Evolutionary conservation across 2,888 invertebrate genomes (phyloP), one percentile per base, ranked within the genome.

Genomic region (Boloria selene): DNA sequence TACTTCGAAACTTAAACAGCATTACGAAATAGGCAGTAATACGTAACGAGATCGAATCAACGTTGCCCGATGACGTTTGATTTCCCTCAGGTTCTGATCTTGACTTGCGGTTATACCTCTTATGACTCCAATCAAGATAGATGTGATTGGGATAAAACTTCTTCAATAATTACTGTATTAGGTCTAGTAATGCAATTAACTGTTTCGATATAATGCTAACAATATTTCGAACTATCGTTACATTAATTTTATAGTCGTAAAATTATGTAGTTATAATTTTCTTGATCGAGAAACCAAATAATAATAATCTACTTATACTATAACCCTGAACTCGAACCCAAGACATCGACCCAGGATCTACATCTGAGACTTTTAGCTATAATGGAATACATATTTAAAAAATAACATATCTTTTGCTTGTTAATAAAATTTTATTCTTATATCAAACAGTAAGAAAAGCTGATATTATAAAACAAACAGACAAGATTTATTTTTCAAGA

Each of bases 31-130:
- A 59, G 47, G 77, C 70, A 72, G 77, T 81, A 66, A 84, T 82
- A 80, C 77, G 75, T 78, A 77, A 79, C 81, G 80, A 77, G 79
- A 73, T 77, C 77, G 75, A 79, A 80, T 80, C 78, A 80, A 74
- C 75, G 74, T 72, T 65, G 71, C 68, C 68, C 63, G 70, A 72
- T 73, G 67, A 68, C 61, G 59, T 67, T 31, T 67, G 69, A 69
- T 69, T 69, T 69, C 69, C 69, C 69, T 42, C 44, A 61, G 67
- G 69, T 54, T 59, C 65, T 45, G 47, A 67, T 61, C 64, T 67
- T 62, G 65, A 69, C 62, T 64, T 75, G 73, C 71, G 72, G 70
- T 75, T 64, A 64, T 77, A 75, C 79, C 75, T 78, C 31, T 74
- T 85, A 59, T 52, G 61, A 45, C 53, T 61, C 53, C 47, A 56